Conservation (phyloP, 2,797 vertebrate species). For the Cuculus canorus region DNA sequence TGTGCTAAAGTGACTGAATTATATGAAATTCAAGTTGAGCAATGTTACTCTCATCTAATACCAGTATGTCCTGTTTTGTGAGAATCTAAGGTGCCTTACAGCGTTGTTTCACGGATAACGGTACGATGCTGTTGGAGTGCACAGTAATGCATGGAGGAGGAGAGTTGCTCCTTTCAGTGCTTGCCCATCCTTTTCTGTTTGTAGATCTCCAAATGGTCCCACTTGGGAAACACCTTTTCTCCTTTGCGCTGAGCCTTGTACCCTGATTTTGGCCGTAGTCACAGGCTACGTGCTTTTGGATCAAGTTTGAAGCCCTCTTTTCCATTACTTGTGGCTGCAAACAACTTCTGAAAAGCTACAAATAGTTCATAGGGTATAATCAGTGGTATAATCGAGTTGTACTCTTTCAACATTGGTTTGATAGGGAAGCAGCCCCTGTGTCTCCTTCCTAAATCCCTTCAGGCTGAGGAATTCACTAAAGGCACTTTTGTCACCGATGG, state of each 20-base stretch:
- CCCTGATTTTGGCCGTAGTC: not conserved
- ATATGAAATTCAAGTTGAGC: not conserved
- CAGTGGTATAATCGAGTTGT: not conserved
- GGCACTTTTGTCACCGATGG: not conserved
- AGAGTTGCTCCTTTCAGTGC: not conserved
- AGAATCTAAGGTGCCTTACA: not conserved
- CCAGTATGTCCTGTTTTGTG: rapidly evolving
- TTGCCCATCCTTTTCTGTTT: not conserved
- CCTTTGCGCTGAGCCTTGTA: rapidly evolving
- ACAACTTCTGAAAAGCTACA: not conserved
- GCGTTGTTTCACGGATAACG: not conserved
- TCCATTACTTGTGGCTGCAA: not conserved
- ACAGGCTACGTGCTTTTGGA: not conserved
- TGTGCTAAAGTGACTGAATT: not conserved
- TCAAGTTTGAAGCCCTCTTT: not conserved
- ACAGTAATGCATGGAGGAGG: not conserved
- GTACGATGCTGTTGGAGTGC: rapidly evolving
- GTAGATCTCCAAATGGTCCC: not conserved
- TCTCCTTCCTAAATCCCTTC: not conserved
- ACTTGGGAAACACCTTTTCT: not conserved
- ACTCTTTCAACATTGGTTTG: not conserved
- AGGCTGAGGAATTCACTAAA: not conserved
- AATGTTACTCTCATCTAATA: not conserved
- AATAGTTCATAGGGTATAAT: not conserved
- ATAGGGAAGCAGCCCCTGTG: not conserved